Percentiles rank a stretch among this genome's conserved stretches.
Conservation (phyloP, 2,888 invertebrate genomes). For the Eilema sororculum region DNA sequence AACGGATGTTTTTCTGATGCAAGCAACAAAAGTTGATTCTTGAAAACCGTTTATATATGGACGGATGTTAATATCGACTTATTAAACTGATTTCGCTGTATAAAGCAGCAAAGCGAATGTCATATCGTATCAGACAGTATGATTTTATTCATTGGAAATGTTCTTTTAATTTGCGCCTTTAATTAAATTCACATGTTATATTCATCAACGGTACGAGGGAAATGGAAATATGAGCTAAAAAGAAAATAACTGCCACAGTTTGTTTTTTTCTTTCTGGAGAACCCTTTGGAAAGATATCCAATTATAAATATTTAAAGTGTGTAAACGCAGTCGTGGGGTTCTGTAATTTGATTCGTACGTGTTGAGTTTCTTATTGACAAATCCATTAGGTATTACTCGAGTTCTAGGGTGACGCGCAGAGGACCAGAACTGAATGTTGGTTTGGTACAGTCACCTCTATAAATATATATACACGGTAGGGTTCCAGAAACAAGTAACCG, state of each 20-base stretch:
- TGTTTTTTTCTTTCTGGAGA: conserved; percentile 43
- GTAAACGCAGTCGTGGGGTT: conserved; percentile 67
- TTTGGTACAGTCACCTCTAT: too few relatives aligned
- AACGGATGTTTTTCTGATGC: conserved; percentile 17
- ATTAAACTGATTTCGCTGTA: conserved; percentile 33
- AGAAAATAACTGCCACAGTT: conserved; percentile 34
- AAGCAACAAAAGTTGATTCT: conserved; percentile 20
- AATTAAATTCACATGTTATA: conserved; percentile 48
- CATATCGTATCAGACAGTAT: conserved; percentile 18
- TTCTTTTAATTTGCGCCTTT: conserved; percentile 40
- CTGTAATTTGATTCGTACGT: conserved; percentile 78
- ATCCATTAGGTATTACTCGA: conserved; percentile 76
- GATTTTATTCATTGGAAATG: conserved; percentile 34
- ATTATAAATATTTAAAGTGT: conserved; percentile 82
- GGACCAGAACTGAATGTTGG: conserved; percentile 43
- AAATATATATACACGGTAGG: too few relatives aligned
- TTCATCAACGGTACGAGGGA: conserved; percentile 35
- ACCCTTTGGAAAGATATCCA: conserved; percentile 65
- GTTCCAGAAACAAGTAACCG: too few relatives aligned
- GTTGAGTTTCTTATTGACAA: conserved; percentile 83
- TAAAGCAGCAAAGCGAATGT: conserved; percentile 33
- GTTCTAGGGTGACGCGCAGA: conserved; percentile 57
- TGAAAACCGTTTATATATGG: conserved; percentile 21
- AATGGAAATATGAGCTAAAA: conserved; percentile 38
- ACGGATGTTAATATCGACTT: conserved; percentile 32